A percentile compares a stretch with the other conserved stretches of the same genome.
These are phyloP conservation scores for Cantharis rufa DNA, from an alignment of 2,888 invertebrate genomes.

Conservation along the genomic window DNA sequence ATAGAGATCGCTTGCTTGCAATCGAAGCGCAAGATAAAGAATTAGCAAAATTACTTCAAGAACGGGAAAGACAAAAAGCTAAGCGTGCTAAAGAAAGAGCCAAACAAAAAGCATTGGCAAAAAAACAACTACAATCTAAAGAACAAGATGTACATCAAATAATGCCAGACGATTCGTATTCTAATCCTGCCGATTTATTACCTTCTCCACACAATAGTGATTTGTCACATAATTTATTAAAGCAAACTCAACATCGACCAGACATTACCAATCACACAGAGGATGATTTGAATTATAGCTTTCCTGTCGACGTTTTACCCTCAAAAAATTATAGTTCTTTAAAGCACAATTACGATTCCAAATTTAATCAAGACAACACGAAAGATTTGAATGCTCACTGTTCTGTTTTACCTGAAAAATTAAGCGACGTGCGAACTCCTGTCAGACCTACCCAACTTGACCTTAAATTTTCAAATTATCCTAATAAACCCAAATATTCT, in stretches of 20 bases:
- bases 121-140: conserved; percentile 53
- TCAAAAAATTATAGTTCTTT: conserved; percentile 37
- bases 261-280: conserved; percentile 32
- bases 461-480: conserved; percentile 47
- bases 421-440: conserved; percentile 36
- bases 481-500: conserved; percentile 49
- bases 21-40: conserved; percentile 82
- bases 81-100: conserved; percentile 73
- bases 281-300: conserved; percentile 53
- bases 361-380: conserved; percentile 21
- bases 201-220: conserved; percentile 43
- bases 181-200: conserved; percentile 61
- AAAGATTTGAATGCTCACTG: conserved; percentile 13
- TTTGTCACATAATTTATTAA: background rate
- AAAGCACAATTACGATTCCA: conserved; percentile 28
- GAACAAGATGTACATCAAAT: conserved; percentile 51
- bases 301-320: conserved; percentile 49
- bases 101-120: conserved; percentile 63
- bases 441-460: conserved; percentile 53
- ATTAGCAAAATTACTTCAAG: conserved; percentile 75
- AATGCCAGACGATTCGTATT: conserved; percentile 57
- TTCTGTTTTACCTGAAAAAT: conserved; percentile 29
- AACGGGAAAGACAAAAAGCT: conserved; percentile 72
- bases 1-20: conserved; percentile 67
- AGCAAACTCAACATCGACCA: background rate